A percentile compares a stretch with the other conserved stretches of the same genome.
phyloP scores from a whole-genome alignment of 2,888 invertebrate genomes.

The Agrilus cyanescens region DNA sequence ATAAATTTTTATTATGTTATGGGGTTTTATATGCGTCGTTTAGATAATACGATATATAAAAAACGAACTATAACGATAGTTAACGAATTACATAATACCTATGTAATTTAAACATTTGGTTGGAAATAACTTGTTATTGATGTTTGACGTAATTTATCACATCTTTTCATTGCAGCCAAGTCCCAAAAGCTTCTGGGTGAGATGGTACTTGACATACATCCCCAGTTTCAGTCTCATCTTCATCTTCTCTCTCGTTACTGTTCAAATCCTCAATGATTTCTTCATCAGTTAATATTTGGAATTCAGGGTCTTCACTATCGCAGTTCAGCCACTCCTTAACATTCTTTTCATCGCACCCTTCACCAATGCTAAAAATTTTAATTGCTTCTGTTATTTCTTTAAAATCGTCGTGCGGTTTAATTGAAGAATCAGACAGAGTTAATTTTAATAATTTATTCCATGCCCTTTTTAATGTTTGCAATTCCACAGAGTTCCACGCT shows the following conservation, averaged over 20 bases:
- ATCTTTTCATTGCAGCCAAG: constrained; percentile 12
- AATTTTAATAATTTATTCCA: constrained; percentile 15
- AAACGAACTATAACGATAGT: too few relatives aligned
- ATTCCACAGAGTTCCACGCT: constrained; percentile 14
- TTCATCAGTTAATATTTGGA: constrained; percentile 13
- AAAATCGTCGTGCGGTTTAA: too few relatives aligned
- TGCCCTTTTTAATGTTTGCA: constrained; percentile 11
- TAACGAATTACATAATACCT: too few relatives aligned
- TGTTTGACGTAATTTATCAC: too few relatives aligned
- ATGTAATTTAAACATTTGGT: too few relatives aligned
- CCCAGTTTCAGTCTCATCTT: neutral
- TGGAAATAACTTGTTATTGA: too few relatives aligned
- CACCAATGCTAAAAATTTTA: too few relatives aligned
- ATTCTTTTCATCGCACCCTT: constrained; percentile 6
- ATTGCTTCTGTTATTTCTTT: too few relatives aligned
- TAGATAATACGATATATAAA: too few relatives aligned
- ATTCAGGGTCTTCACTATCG: constrained; percentile 12
- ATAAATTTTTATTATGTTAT: too few relatives aligned
- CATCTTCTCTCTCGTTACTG: neutral
- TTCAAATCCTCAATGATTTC: constrained; percentile 7
- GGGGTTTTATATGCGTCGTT: too few relatives aligned
- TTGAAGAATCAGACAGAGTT: too few relatives aligned
- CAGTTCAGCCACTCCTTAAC: constrained; percentile 11
- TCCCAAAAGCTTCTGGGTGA: constrained; percentile 12
- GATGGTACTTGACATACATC: constrained; percentile 10